These are phyloP conservation scores for Aricia artaxerxes DNA, from an alignment of 2,888 invertebrate species.

Conservation along the genomic window DNA sequence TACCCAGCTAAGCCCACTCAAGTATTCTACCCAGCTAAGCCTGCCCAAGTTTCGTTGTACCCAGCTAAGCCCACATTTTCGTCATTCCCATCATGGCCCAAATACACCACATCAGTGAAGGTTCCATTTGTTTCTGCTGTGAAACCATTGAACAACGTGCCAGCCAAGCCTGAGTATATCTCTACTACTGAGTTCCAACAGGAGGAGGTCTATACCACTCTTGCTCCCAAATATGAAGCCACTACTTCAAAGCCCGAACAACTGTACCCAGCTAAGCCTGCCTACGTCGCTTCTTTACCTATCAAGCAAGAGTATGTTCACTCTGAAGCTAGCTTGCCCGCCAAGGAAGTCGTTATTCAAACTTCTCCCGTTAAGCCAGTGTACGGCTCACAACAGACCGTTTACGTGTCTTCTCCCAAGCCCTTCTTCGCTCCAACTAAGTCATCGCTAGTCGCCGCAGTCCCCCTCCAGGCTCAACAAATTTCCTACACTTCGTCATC, in stretches of 20 bases:
- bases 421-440: slow-evolving; percentile 7
- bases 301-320: slow-evolving; percentile 4
- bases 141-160: slow-evolving; percentile 14
- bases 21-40: slow-evolving; percentile 8
- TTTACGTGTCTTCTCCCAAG: slow-evolving; percentile 6
- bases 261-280: neutral
- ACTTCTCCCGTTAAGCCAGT: slow-evolving; percentile 4
- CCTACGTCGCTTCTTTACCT: neutral
- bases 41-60: neutral
- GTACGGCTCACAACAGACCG: neutral
- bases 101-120: slow-evolving; percentile 9
- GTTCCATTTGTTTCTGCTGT: slow-evolving; percentile 16
- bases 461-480: slow-evolving; percentile 5
- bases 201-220: neutral
- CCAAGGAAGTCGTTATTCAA: slow-evolving; percentile 16
- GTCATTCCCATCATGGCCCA: slow-evolving; percentile 1
- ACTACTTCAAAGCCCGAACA: slow-evolving; percentile 17
- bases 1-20: slow-evolving; percentile 18
- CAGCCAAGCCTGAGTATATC: slow-evolving; percentile 4
- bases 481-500: neutral
- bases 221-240: neutral
- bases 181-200: neutral
- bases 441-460: neutral
- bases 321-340: neutral
- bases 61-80: slow-evolving; percentile 7